Conservation (phyloP, 2,113 vertebrate species). For the Cisticola juncidis region DNA sequence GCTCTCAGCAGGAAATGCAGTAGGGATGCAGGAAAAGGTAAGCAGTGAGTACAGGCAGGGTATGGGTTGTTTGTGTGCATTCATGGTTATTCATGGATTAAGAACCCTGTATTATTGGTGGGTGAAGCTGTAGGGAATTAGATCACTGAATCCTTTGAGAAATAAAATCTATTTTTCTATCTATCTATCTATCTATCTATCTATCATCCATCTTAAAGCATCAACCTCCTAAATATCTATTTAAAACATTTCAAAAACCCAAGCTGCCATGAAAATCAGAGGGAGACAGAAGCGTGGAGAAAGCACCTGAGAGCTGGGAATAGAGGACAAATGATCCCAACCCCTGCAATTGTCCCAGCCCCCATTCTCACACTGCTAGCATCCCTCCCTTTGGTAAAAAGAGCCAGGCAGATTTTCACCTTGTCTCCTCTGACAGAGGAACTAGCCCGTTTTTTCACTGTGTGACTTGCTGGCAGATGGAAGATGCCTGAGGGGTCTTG, state of each 20-base stretch:
- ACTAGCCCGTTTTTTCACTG: conserved; percentile 47
- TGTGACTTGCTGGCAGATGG: conserved; percentile 43
- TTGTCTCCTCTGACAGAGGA: conserved; percentile 61
- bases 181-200: background rate
- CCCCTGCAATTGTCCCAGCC: conserved; percentile 18
- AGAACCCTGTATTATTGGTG: background rate
- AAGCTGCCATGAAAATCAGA: background rate
- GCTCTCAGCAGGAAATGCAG: background rate
- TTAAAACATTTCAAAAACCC: conserved; percentile 14
- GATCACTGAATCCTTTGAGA: background rate
- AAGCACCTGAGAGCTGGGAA: conserved; percentile 1
- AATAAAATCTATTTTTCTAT: background rate
- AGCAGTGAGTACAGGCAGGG: background rate
- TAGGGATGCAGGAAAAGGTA: background rate
- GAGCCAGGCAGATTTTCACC: conserved; percentile 70
- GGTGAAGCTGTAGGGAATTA: background rate
- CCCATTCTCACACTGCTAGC: conserved; percentile 60
- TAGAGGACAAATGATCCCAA: conserved; percentile 58
- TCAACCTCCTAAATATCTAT: background rate
- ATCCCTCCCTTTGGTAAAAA: conserved; percentile 59
- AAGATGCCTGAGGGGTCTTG: conserved; percentile 55
- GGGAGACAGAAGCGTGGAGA: background rate
- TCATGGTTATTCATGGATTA: background rate
- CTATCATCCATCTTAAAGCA: background rate
- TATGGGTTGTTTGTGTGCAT: background rate